Evolutionary conservation across 2,113 vertebrate genomes (phyloP).

Genomic region (Otis tarda): DNA sequence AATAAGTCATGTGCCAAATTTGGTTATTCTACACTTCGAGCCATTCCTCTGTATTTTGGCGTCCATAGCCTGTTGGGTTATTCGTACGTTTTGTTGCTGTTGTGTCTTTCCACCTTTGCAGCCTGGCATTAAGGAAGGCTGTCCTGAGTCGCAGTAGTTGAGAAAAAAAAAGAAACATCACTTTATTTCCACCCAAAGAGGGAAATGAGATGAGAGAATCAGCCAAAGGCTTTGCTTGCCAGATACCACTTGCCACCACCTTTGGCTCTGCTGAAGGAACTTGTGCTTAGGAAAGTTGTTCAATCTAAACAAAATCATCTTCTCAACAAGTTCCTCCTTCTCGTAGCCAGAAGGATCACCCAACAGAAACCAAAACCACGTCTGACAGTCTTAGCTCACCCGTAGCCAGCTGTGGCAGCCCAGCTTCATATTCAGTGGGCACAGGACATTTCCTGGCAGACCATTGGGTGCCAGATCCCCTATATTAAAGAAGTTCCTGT

Average conservation of each 20-base stretch:
- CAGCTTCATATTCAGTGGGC: neutral
- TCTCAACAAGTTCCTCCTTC: neutral
- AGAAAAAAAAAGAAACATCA: neutral
- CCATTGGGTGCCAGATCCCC: rapidly evolving
- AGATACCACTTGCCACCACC: neutral
- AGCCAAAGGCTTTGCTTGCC: neutral
- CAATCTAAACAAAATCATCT: slow-evolving; percentile 5
- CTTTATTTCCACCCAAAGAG: neutral
- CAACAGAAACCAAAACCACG: neutral
- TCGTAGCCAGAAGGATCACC: neutral
- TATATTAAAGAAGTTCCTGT: neutral
- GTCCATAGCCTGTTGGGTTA: neutral
- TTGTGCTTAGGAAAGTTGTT: neutral
- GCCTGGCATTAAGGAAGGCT: neutral
- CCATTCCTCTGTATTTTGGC: neutral
- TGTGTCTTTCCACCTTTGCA: neutral
- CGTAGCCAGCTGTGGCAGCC: neutral
- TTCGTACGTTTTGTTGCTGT: neutral
- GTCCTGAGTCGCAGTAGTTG: neutral
- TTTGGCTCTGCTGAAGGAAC: slow-evolving; percentile 20
- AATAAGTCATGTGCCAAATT: slow-evolving; percentile 41
- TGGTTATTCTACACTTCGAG: slow-evolving; percentile 7
- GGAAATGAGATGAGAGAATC: neutral
- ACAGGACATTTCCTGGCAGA: neutral
- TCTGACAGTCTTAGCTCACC: neutral